Evolutionary conservation across 2,888 invertebrate genomes (phyloP).

Genomic region (Latheticus oryzae): DNA sequence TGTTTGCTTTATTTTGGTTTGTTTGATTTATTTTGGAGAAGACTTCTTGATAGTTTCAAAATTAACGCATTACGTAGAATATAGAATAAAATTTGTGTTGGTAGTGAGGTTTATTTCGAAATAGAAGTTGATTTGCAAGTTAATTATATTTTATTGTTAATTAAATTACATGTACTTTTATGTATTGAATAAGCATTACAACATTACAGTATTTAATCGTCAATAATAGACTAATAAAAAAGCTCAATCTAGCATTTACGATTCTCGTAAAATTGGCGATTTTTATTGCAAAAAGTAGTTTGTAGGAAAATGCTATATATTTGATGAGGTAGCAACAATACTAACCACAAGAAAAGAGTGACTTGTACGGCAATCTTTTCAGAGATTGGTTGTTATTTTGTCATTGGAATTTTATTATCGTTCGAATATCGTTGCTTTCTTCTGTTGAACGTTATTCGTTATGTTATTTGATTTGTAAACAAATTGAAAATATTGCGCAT

Average conservation of each 20-base stretch:
- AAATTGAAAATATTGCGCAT: too few species aligned
- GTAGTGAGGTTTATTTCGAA: not conserved
- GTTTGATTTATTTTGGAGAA: conserved; percentile 13
- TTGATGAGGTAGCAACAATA: conserved; percentile 26
- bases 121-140: too few species aligned
- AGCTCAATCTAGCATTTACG: conserved; percentile 29
- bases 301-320: conserved; percentile 12
- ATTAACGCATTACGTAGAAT: conserved; percentile 7
- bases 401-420: too few species aligned
- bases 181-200: conserved; percentile 13
- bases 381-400: too few species aligned
- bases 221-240: conserved; percentile 25
- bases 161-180: too few species aligned
- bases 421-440: too few species aligned
- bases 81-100: not conserved
- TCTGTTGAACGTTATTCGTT: too few species aligned
- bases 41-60: conserved; percentile 5
- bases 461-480: too few species aligned
- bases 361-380: too few species aligned
- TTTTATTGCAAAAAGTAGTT: conserved; percentile 16
- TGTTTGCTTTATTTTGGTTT: conserved; percentile 8
- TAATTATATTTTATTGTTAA: too few species aligned
- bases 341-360: conserved; percentile 6
- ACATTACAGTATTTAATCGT: conserved; percentile 25
- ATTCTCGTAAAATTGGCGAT: conserved; percentile 23